Conservation (phyloP, 2,113 vertebrate genomes). For the Silurus asotus region DNA sequence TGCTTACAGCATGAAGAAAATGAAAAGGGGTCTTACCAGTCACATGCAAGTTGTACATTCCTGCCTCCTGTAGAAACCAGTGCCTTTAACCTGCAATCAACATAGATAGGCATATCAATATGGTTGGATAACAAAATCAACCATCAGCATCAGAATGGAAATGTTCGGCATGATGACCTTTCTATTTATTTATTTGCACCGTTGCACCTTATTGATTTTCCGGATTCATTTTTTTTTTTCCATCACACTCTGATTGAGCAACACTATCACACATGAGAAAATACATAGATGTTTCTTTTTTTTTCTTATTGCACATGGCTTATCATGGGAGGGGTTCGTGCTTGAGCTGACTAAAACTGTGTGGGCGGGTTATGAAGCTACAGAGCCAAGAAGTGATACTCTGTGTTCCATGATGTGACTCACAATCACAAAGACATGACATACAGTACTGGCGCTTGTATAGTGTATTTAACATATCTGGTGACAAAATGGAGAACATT, state of each 20-base stretch:
- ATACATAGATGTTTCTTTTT: background rate
- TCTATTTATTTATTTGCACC: background rate
- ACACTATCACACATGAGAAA: background rate
- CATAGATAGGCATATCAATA: background rate
- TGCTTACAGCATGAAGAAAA: slow-evolving; percentile 7
- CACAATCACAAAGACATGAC: slow-evolving; percentile 9
- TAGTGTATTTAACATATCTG: background rate
- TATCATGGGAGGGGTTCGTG: slow-evolving; percentile 27
- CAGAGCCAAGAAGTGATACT: slow-evolving; percentile 41
- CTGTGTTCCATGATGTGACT: slow-evolving; percentile 34
- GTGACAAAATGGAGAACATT: slow-evolving; percentile 6
- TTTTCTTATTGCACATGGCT: slow-evolving; percentile 22
- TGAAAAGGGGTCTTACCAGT: slow-evolving; percentile 85
- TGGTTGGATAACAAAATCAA: background rate
- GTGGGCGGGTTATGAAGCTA: slow-evolving; percentile 37
- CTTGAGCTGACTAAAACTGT: slow-evolving; percentile 36
- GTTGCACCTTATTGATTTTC: slow-evolving; percentile 6
- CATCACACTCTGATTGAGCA: background rate
- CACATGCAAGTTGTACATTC: slow-evolving; percentile 95
- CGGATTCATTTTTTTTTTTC: background rate
- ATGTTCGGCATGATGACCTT: background rate
- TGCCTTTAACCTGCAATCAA: slow-evolving; percentile 83
- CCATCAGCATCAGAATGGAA: background rate
- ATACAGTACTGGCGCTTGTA: background rate
- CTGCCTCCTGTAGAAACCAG: slow-evolving; percentile 93